Evolutionary conservation across 2,113 vertebrate species (phyloP).

Genomic region (Neodon shergylaensis): DNA sequence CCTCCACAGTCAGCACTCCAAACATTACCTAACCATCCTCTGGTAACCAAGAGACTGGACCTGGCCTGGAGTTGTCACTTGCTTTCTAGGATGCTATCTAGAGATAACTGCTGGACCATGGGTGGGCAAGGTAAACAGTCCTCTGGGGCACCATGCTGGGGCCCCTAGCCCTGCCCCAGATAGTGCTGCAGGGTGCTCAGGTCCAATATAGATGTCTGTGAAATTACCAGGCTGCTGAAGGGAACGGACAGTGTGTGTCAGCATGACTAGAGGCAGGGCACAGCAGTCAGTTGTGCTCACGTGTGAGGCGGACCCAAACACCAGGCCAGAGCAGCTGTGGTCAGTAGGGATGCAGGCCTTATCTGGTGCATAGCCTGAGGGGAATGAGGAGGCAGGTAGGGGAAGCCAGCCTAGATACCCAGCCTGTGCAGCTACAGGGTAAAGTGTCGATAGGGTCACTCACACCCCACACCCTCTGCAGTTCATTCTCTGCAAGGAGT

Average conservation of each 20-base stretch:
- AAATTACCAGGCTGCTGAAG: not conserved
- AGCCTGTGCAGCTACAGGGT: not conserved
- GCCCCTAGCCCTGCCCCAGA: not conserved
- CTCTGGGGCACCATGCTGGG: not conserved
- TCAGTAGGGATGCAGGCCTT: not conserved
- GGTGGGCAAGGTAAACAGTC: not conserved
- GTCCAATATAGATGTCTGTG: fast-evolving
- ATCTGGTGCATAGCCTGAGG: not conserved
- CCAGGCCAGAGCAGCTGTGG: not conserved
- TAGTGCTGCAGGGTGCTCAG: fast-evolving
- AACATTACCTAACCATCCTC: fast-evolving
- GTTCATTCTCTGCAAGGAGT: not conserved
- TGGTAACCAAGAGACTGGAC: not conserved
- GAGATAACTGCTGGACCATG: not conserved
- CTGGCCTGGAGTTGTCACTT: too few species aligned
- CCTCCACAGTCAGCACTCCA: fast-evolving
- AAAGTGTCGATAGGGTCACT: not conserved
- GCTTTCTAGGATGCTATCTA: not conserved
- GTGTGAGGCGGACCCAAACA: not conserved
- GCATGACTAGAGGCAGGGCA: not conserved
- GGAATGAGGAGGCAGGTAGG: not conserved
- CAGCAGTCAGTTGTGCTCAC: fast-evolving
- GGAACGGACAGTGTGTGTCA: too few species aligned
- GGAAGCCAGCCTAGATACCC: not conserved
- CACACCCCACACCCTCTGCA: not conserved